These are phyloP conservation scores for Panagrolaimus sp. DNA, from an alignment of 1,140 invertebrate species.

Conservation along the genomic window DNA sequence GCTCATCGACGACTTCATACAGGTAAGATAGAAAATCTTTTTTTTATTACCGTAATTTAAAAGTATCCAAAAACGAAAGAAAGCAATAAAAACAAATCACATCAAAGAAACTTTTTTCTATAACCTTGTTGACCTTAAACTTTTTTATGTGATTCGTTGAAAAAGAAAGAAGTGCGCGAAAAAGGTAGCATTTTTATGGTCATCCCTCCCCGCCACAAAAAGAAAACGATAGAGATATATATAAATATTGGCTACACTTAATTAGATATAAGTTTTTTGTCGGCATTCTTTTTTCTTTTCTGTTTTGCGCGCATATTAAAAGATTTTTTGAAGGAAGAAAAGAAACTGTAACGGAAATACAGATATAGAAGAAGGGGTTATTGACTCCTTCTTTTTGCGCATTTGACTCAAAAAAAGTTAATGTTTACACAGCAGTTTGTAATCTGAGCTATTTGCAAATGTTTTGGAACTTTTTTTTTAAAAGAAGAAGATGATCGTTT, in stretches of 20 bases:
- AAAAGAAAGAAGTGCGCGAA: slow-evolving; percentile 11
- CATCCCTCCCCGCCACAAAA: no score
- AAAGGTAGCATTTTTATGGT: slow-evolving; percentile 11
- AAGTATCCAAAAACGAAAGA: not conserved
- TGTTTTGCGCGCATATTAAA: no score
- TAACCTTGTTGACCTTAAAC: slow-evolving; percentile 4
- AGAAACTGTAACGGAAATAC: not conserved
- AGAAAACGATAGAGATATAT: not conserved
- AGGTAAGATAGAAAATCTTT: slow-evolving; percentile 74
- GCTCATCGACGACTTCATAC: slow-evolving; percentile 96
- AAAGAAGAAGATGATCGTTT: no score
- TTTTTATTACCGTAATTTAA: slow-evolving; percentile 17
- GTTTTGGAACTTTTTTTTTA: no score
- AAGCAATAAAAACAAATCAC: no score
- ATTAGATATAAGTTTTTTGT: slow-evolving; percentile 4
- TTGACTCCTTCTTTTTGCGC: no score
- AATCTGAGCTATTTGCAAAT: no score
- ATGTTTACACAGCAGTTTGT: no score
- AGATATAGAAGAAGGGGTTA: no score
- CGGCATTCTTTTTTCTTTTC: not conserved
- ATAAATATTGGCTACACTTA: not conserved
- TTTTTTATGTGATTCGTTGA: not conserved
- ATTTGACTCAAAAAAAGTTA: no score
- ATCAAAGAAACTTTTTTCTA: not conserved
- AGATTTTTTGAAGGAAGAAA: no score